A percentile compares a stretch with the other conserved stretches of the same genome.
Conservation (phyloP, 2,113 vertebrate genomes). For the Pelvicachromis taeniatus region DNA sequence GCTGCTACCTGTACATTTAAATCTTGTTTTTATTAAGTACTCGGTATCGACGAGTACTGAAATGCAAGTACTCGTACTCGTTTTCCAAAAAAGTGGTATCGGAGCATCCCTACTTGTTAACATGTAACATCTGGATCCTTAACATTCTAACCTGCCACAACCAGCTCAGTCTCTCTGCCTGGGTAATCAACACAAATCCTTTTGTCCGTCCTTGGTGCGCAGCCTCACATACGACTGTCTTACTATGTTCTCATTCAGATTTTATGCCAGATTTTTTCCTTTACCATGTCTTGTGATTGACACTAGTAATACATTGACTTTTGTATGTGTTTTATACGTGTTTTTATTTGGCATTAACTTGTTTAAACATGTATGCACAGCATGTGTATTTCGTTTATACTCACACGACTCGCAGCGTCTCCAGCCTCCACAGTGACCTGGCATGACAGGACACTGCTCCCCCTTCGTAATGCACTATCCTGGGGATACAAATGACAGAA, state of each 20-base stretch:
- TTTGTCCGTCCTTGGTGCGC: no score
- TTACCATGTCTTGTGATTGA: neutral
- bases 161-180: neutral
- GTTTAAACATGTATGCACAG: neutral
- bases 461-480: conserved; percentile 93
- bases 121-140: neutral
- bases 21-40: no score
- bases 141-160: neutral
- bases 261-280: no score
- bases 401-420: conserved; percentile 95
- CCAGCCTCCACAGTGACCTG: conserved; percentile 91
- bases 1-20: no score
- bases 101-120: no score
- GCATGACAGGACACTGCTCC: conserved; percentile 91
- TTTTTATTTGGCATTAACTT: neutral
- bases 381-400: conserved; percentile 51
- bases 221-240: no score
- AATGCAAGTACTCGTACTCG: no score
- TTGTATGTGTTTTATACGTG: neutral
- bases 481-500: conserved; percentile 52
- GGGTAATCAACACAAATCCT: no score
- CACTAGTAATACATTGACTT: neutral
- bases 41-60: no score
- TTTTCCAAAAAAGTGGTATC: no score
- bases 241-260: no score